These are phyloP conservation scores for Proterorhinus semilunaris DNA, from an alignment of 2,113 vertebrate genomes.

Conservation along the genomic window DNA sequence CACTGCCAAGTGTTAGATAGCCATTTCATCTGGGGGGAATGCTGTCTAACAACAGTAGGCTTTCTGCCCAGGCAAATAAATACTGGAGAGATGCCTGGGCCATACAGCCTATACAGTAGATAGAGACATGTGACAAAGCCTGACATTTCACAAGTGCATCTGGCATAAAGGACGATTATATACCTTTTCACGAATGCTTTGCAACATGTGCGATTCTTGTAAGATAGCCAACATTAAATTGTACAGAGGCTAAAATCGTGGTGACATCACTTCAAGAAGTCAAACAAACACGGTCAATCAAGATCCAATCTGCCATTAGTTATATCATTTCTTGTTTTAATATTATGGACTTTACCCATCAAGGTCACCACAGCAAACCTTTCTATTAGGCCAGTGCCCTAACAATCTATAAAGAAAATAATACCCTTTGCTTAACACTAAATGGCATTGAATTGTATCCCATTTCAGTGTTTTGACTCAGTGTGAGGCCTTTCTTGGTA, in stretches of 20 bases:
- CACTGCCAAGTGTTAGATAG: conserved; percentile 53
- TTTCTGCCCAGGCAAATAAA: conserved; percentile 57
- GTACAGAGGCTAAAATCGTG: too few species aligned
- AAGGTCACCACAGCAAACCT: not conserved
- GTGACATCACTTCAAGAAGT: too few species aligned
- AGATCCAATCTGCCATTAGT: too few species aligned
- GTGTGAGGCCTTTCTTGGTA: conserved; percentile 73
- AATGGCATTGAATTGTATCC: not conserved
- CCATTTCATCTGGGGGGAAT: conserved; percentile 63
- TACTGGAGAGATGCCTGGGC: conserved; percentile 58
- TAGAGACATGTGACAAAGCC: conserved; percentile 70
- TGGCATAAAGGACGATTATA: too few species aligned
- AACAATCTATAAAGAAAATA: not conserved
- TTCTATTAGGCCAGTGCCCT: too few species aligned
- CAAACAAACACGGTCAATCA: too few species aligned
- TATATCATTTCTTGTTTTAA: too few species aligned
- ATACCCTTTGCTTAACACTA: not conserved
- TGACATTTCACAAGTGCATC: conserved; percentile 68
- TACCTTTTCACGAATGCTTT: too few species aligned
- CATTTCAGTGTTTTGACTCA: conserved; percentile 28
- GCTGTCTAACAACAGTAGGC: conserved; percentile 60
- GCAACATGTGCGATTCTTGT: too few species aligned
- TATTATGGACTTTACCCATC: not conserved
- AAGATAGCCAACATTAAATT: too few species aligned
- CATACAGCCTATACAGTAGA: conserved; percentile 63